Conservation (phyloP, 1,140 invertebrate species). For the Zaprionus gabonicus region DNA sequence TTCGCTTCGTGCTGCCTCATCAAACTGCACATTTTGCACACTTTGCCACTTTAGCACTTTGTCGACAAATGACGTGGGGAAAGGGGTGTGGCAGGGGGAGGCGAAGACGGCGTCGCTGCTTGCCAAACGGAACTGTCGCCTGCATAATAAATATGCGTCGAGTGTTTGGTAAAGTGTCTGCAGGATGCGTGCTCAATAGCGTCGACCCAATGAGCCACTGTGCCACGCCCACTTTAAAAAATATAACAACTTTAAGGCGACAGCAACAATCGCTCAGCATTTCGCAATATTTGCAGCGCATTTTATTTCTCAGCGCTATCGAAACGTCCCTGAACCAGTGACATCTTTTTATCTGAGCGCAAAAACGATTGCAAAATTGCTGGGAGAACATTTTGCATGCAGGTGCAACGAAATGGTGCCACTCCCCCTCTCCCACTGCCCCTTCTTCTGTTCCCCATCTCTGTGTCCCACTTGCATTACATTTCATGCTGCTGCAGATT, state of each 20-base stretch:
- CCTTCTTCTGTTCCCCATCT: not conserved
- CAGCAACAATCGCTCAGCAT: slow-evolving; percentile 37
- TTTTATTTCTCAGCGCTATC: slow-evolving; percentile 34
- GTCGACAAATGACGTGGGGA: not conserved
- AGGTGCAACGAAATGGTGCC: not conserved
- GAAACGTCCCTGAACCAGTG: slow-evolving; percentile 68
- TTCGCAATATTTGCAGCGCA: slow-evolving; percentile 46
- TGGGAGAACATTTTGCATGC: not conserved
- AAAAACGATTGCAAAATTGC: not conserved
- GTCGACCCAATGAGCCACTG: slow-evolving; percentile 30
- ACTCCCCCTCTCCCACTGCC: too few relatives aligned
- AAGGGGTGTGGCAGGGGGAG: not conserved
- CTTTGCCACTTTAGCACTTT: slow-evolving; percentile 38
- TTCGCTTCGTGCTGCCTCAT: slow-evolving; percentile 44
- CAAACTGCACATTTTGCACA: slow-evolving; percentile 51
- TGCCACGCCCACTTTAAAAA: slow-evolving; percentile 32
- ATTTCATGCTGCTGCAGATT: not conserved
- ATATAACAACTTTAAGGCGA: slow-evolving; percentile 49
- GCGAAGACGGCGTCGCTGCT: not conserved
- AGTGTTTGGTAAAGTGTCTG: slow-evolving; percentile 52
- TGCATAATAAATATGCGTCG: slow-evolving; percentile 60
- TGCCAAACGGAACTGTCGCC: slow-evolving; percentile 23
- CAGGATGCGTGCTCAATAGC: slow-evolving; percentile 71
- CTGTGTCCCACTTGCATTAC: not conserved
- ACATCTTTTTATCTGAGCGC: slow-evolving; percentile 54